These are phyloP conservation scores for Pygmarrhopalites habei DNA, from an alignment of 1,140 invertebrate species.

Conservation along the genomic window DNA sequence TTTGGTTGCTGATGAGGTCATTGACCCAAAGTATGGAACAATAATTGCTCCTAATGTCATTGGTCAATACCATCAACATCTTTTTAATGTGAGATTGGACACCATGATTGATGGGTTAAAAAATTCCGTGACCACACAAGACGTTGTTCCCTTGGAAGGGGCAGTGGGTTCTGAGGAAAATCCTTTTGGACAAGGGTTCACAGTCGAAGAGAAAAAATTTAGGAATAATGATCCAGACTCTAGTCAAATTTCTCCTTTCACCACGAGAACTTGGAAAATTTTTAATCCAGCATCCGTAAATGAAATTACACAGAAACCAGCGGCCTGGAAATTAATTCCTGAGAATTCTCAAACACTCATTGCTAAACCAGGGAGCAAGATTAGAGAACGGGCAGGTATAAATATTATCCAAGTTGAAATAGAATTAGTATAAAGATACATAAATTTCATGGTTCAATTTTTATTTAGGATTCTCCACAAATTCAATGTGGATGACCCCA, in stretches of 20 bases:
- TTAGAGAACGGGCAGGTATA: constrained; percentile 4
- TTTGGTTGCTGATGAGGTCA: constrained; percentile 10
- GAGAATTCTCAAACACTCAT: constrained; percentile 11
- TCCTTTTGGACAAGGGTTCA: constrained; percentile 22
- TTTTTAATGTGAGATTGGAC: constrained; percentile 20
- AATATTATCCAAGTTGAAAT: background rate
- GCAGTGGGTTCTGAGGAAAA: constrained; percentile 4
- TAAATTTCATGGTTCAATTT: too few relatives aligned
- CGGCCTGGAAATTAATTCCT: constrained; percentile 20
- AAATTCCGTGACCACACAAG: constrained; percentile 20
- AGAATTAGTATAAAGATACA: too few relatives aligned
- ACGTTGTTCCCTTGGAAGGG: background rate
- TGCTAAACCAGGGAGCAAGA: constrained; percentile 22
- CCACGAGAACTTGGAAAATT: constrained; percentile 17
- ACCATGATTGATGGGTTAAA: constrained; percentile 21
- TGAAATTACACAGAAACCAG: constrained; percentile 11
- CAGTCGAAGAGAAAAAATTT: background rate
- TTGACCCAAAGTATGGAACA: background rate
- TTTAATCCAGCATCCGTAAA: constrained; percentile 6
- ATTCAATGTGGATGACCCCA: constrained; percentile 18
- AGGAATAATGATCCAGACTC: background rate
- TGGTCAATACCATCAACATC: constrained; percentile 29
- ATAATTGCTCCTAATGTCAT: constrained; percentile 12
- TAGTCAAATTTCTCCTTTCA: background rate
- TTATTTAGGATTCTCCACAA: background rate